A percentile compares a stretch with the other conserved stretches of the same genome.
phyloP scores from a whole-genome alignment of 2,113 vertebrate genomes.

The Sceloporus undulatus region DNA sequence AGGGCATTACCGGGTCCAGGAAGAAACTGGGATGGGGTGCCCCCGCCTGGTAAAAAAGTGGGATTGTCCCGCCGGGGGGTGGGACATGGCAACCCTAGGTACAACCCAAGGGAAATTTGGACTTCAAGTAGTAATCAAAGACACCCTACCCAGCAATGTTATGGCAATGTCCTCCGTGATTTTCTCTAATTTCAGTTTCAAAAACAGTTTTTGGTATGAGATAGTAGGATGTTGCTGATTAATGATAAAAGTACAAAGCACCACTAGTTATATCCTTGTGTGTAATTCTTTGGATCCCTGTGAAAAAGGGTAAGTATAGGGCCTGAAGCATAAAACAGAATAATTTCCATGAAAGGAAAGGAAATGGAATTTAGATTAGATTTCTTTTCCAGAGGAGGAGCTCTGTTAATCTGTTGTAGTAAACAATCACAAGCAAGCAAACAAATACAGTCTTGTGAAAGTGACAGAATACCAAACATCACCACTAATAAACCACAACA shows the following conservation, averaged over 20 bases:
- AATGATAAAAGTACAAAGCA: background rate
- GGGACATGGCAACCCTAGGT: too few species aligned
- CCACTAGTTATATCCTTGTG: background rate
- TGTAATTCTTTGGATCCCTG: background rate
- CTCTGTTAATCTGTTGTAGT: background rate
- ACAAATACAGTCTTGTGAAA: background rate
- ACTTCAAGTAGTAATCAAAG: background rate
- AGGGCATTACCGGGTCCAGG: too few species aligned
- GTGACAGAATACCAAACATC: background rate
- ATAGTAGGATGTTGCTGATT: background rate
- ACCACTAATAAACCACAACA: too few species aligned
- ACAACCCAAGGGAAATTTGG: background rate
- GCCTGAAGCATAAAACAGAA: constrained; percentile 9
- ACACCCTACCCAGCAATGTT: background rate
- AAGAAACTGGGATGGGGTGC: too few species aligned
- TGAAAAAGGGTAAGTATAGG: background rate
- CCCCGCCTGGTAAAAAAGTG: too few species aligned
- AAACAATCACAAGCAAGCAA: background rate
- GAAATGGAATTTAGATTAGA: background rate
- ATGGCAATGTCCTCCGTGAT: background rate
- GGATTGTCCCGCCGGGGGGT: too few species aligned
- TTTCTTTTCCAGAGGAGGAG: background rate
- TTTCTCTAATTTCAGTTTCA: background rate
- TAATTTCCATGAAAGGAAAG: constrained; percentile 12
- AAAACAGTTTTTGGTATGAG: background rate